Evolutionary conservation across 1,140 invertebrate genomes (phyloP), one percentile per base, ranked within the genome.

Genomic region (Drosophila nebulosa): DNA sequence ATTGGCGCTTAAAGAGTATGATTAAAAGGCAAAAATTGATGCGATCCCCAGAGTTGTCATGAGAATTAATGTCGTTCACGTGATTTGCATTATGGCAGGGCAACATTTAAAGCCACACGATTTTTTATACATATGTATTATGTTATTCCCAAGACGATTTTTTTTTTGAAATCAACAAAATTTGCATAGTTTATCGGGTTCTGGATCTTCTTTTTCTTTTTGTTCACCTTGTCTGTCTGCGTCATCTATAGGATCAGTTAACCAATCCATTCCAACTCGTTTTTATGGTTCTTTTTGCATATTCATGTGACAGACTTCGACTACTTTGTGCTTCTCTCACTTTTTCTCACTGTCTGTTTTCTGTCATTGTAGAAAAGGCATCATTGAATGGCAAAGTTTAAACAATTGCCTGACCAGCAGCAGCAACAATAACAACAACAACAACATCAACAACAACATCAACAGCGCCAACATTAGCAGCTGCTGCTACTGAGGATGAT

Each of bases 321-420:
- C 39, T 42, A 9, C 6, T 18, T 42, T 10, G 39, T 22, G 30
- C 26, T 5, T 32, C 16, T 57, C 16, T 57, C 16, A 22, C 9
- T 32, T 6, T 22, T n/a, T 36, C 27, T 5, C 18, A 5, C n/a
- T 36, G 7, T 21, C 36, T 60, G 58, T 32, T 21, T 62, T 9
- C 24, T 53, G n/a, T 21, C 60, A 69, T 55, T 58, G 32, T 69
- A 50, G 2, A 3, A 32, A 1, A 32, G 32, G 46, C 21, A 27
- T 58, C 30, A 21, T 18, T 66, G 70, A 79, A 86, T 86, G 78
- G 60, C 81, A 81, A 86, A 86, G 81, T 75, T 81, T 75, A 81
- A 78, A 60, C 62, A 69, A 67, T 69, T 65, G 69, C 58, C 61
- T 68, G 64, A 67, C 64, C 74, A 76, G 42, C 68, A 51, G 18